Evolutionary conservation across 2,113 vertebrate species (phyloP).

Genomic region (Ascaphus truei): DNA sequence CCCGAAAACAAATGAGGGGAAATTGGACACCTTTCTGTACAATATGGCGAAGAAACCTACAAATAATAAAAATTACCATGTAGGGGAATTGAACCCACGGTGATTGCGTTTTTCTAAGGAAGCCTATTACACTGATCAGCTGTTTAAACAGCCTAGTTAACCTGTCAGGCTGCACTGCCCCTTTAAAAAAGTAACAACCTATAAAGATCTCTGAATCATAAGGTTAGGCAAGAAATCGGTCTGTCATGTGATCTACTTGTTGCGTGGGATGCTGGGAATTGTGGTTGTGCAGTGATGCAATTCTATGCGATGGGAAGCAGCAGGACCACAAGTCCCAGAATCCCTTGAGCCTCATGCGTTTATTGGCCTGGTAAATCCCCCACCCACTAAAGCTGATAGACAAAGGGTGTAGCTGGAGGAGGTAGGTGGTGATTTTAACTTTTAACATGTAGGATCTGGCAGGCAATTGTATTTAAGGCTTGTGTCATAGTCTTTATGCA

Average conservation of each 20-base stretch:
- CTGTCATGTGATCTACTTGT: not conserved
- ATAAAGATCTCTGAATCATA: not conserved
- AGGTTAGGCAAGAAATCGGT: not conserved
- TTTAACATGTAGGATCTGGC: not conserved
- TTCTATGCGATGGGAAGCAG: not conserved
- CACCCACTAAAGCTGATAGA: not conserved
- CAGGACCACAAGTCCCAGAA: not conserved
- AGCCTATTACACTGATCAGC: too few relatives aligned
- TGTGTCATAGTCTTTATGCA: not conserved
- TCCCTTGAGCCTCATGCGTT: not conserved
- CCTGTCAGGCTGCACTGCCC: not conserved
- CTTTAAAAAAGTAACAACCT: not conserved
- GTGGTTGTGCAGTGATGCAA: not conserved
- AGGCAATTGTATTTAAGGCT: not conserved
- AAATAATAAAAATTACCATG: too few relatives aligned
- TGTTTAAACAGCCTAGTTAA: too few relatives aligned
- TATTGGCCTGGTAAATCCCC: not conserved
- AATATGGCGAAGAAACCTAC: too few relatives aligned
- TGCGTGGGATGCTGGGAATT: not conserved
- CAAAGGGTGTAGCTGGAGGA: not conserved
- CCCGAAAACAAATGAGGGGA: too few relatives aligned
- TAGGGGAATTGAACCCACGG: too few relatives aligned
- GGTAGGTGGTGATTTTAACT: not conserved
- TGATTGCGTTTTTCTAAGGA: too few relatives aligned
- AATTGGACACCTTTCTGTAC: too few relatives aligned